These are phyloP conservation scores for Probaryconus sp. DNA, from an alignment of 1,140 invertebrate genomes.

Conservation along the genomic window DNA sequence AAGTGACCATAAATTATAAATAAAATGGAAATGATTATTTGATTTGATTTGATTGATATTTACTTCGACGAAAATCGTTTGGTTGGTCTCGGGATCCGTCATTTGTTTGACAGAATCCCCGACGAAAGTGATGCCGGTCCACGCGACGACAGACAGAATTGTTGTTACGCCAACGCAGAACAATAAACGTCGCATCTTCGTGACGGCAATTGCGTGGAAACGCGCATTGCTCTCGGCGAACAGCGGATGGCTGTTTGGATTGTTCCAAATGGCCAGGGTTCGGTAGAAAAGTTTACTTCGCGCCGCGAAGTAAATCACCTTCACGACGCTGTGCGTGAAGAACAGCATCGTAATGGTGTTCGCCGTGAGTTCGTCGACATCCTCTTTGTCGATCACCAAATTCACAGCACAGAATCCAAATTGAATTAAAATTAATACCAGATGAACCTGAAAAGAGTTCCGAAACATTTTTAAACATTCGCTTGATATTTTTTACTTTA, in stretches of 20 bases:
- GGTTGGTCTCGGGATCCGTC: slow-evolving; percentile 85
- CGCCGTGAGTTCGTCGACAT: slow-evolving; percentile 88
- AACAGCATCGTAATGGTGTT: slow-evolving; percentile 90
- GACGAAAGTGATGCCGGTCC: slow-evolving; percentile 88
- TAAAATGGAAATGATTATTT: not conserved
- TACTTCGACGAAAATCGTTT: slow-evolving; percentile 82
- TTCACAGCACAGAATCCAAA: slow-evolving; percentile 83
- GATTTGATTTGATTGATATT: not conserved
- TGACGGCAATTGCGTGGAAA: slow-evolving; percentile 85
- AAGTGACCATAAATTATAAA: too few species aligned
- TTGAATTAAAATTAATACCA: slow-evolving; percentile 82
- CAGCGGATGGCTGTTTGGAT: slow-evolving; percentile 88
- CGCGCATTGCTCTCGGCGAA: slow-evolving; percentile 89
- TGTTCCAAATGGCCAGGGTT: slow-evolving; percentile 87
- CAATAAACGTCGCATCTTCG: slow-evolving; percentile 86
- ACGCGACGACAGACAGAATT: slow-evolving; percentile 80
- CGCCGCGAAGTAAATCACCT: slow-evolving; percentile 85
- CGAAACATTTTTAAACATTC: too few species aligned
- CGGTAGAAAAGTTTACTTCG: slow-evolving; percentile 87
- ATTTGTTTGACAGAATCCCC: slow-evolving; percentile 85
- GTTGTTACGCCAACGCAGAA: slow-evolving; percentile 83
- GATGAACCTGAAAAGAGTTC: slow-evolving; percentile 76
- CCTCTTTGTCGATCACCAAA: slow-evolving; percentile 84
- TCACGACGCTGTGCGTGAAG: slow-evolving; percentile 87
- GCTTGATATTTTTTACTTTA: too few species aligned